Base-by-base conservation (phyloP, 2,113 vertebrate species). In the Odontesthes bonariensis region DNA sequence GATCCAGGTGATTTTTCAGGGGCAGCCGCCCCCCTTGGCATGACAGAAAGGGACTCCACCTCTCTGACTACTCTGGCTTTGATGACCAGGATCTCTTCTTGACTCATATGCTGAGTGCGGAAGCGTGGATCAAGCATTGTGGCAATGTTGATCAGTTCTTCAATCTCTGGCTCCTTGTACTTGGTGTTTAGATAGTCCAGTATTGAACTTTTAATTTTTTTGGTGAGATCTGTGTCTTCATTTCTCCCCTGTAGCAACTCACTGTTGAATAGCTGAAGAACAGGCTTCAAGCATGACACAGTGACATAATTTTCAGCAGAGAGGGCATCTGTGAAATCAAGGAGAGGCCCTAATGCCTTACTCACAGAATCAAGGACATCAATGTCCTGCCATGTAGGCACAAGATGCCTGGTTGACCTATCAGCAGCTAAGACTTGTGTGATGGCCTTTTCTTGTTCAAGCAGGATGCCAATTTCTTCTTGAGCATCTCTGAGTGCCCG, bases 401-500 rank as follows among this genome's bases (percentile, higher is more conserved):
- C 27, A 2, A 35, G 19, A 16, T 49, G 5, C 27, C 10, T 63
- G 17, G 27, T 64, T 47, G 44, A 49, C 44, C 17, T 49, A 23
- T 63, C 44, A 32, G 44, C 42, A 63, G 61, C 44, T 23, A 13
- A 51, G 19, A 66, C 47, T 13, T 53, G 47, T 66, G 31, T 40
- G n/a, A 53, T 40, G 49, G 47, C 32, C 31, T 35, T 51, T 35
- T 65, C 46, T 22, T 65, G 19, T 35, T 52, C 62, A 27, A 52
- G 4, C 12, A 17, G 16, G 1, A 47, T 12, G 12, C 44, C 16
- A 13, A 47, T 14, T 17, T 47, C 44, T 14, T 13, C 42, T 46
- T 46, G 42, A 14, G 35, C 44, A 46, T 13, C 11, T 16, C 4
- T 4, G 14, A 47, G 44, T 16, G 16, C 16, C 12, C 5, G 16